Evolutionary conservation across 2,113 vertebrate species (phyloP).

Genomic region (Camelus bactrianus): DNA sequence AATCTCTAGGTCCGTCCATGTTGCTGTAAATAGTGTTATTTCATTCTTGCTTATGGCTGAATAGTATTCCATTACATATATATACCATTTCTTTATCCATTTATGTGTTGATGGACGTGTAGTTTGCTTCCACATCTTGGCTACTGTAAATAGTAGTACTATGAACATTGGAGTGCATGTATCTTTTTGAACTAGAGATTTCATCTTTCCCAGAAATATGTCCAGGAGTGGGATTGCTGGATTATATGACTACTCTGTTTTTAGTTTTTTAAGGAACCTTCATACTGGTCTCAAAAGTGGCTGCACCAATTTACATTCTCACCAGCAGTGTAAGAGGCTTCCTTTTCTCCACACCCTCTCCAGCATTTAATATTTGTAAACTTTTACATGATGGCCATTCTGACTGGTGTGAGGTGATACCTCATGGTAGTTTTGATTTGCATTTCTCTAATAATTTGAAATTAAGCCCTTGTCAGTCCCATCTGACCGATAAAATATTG

Average conservation of each 20-base stretch:
- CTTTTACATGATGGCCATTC: neutral
- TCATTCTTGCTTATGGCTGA: neutral
- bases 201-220: neutral
- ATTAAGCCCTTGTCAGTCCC: neutral
- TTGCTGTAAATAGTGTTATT: neutral
- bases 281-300: neutral
- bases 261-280: neutral
- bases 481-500: neutral
- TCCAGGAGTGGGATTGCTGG: neutral
- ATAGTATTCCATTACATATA: neutral
- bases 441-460: neutral
- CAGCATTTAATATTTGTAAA: neutral
- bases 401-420: neutral
- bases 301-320: neutral
- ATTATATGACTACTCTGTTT: neutral
- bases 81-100: neutral
- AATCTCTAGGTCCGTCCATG: neutral
- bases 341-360: neutral
- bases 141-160: neutral
- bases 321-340: neutral
- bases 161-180: accelerated
- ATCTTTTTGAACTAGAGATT: neutral
- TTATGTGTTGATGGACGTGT: neutral
- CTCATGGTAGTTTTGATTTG: neutral
- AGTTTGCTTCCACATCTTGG: neutral